Evolutionary conservation across 1,140 invertebrate species (phyloP), one percentile per base, ranked within the genome.

Genomic region (Brachionus sp.): DNA sequence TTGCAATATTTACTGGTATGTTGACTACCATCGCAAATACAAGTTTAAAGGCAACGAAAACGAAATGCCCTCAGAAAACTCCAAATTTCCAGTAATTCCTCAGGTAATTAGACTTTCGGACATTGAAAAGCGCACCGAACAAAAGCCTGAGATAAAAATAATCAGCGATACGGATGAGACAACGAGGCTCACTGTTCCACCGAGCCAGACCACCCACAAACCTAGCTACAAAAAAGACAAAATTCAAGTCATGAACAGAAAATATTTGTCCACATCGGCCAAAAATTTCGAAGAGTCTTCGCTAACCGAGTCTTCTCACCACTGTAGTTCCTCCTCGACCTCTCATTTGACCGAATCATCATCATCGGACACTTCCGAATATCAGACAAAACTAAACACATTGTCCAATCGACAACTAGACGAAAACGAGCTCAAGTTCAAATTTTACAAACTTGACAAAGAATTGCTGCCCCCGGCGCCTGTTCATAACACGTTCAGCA

Each of bases 1-100:
- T 46, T 75, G 70, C 42, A 75, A 75, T n/a, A 75, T 75, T 9
- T 75, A 75, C 13, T 75, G 70, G 70, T 75, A 75, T 12, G 23
- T 75, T 12, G 70, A 75, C 19, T 75, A 75, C 33, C 44, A 75
- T 23, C 70, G 70, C 6, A 75, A 75, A 39, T 75, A 75, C 70
- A 75, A 19, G 25, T 46, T 46, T 12, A 10, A 46, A 46, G 2
- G 9, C 12, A 35, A 13, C 19, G 39, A 50, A 37, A 39, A 29
- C 13, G 6, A 66, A 1, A n/a, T 16, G 3, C 33, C 10, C 7
- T 29, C 62, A 9, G 50, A 16, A 16, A 16, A 5, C 0, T 37
- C 35, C 6, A 46, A 19, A 50, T 46, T 75, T 23, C 70, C 70
- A 13, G 33, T 39, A 10, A 16, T 73, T 16, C 68, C 68, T 44